These are phyloP conservation scores for Neodiprion fabricii DNA, from an alignment of 1,140 invertebrate species.

Conservation along the genomic window DNA sequence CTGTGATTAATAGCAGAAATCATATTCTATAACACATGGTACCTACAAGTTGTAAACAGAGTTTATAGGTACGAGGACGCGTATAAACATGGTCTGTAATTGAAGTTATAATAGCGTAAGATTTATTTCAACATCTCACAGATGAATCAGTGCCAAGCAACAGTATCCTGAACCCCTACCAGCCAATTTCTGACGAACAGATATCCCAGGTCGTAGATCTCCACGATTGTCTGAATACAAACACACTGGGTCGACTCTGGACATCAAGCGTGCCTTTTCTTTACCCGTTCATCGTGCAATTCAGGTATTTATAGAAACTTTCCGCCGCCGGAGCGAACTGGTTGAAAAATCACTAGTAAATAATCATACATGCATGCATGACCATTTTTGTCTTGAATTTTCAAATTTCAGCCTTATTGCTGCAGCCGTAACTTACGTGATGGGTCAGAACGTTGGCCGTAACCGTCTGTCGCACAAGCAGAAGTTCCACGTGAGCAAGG, in stretches of 20 bases:
- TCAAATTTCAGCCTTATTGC: constrained; percentile 63
- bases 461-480: constrained; percentile 48
- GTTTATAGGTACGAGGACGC: too few species aligned
- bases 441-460: constrained; percentile 67
- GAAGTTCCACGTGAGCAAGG: constrained; percentile 52
- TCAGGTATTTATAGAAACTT: constrained; percentile 54
- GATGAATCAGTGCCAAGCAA: constrained; percentile 6
- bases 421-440: constrained; percentile 68
- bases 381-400: neutral
- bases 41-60: too few species aligned
- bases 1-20: too few species aligned
- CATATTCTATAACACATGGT: too few species aligned
- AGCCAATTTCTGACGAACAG: constrained; percentile 56
- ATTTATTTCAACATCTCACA: constrained; percentile 10
- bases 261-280: constrained; percentile 68
- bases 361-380: too few species aligned
- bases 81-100: too few species aligned
- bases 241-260: constrained; percentile 67
- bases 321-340: neutral
- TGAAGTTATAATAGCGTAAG: too few species aligned
- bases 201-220: constrained; percentile 64
- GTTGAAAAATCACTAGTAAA: neutral
- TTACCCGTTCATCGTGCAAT: constrained; percentile 70
- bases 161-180: constrained; percentile 29
- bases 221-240: constrained; percentile 67